Conservation (phyloP, 2,113 vertebrate genomes). For the Periophthalmus modestus region DNA sequence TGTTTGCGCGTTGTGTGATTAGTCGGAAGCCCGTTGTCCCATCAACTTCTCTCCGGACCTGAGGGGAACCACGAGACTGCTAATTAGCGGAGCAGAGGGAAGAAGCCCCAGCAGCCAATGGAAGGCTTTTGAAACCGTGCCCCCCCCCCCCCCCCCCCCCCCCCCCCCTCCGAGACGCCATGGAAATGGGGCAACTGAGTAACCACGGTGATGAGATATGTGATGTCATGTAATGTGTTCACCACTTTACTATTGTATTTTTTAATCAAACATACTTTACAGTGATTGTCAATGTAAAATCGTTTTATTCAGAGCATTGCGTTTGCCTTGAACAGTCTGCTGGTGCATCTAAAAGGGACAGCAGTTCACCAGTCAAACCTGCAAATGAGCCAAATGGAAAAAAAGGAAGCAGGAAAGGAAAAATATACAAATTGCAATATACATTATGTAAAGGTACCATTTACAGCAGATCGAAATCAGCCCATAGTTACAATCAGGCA, state of each 20-base stretch:
- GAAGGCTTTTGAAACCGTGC: slow-evolving; percentile 55
- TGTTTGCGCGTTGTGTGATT: slow-evolving; percentile 8
- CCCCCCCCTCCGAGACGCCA: slow-evolving; percentile 58
- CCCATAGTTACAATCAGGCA: too few species aligned
- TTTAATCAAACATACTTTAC: not conserved
- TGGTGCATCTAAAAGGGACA: too few species aligned
- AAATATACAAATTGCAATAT: too few species aligned
- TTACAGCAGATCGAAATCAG: too few species aligned
- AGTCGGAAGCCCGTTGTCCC: slow-evolving; percentile 47
- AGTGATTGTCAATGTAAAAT: not conserved
- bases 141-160: slow-evolving; percentile 52
- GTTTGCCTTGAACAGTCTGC: too few species aligned
- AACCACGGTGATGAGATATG: slow-evolving; percentile 44
- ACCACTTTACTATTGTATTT: slow-evolving; percentile 3
- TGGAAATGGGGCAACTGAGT: slow-evolving; percentile 49
- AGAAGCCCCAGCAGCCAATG: slow-evolving; percentile 56
- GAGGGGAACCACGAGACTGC: slow-evolving; percentile 54
- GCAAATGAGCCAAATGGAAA: too few species aligned
- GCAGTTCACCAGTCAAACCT: too few species aligned
- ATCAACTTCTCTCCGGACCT: slow-evolving; percentile 51
- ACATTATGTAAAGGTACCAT: too few species aligned
- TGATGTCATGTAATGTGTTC: slow-evolving; percentile 44
- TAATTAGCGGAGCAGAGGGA: slow-evolving; percentile 70
- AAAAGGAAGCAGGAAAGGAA: too few species aligned
- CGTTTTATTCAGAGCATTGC: not conserved